Percentiles rank a stretch among this genome's conserved stretches.
Evolutionary conservation across 2,888 invertebrate species (phyloP).

Genomic region (Cartodere bifasciata): DNA sequence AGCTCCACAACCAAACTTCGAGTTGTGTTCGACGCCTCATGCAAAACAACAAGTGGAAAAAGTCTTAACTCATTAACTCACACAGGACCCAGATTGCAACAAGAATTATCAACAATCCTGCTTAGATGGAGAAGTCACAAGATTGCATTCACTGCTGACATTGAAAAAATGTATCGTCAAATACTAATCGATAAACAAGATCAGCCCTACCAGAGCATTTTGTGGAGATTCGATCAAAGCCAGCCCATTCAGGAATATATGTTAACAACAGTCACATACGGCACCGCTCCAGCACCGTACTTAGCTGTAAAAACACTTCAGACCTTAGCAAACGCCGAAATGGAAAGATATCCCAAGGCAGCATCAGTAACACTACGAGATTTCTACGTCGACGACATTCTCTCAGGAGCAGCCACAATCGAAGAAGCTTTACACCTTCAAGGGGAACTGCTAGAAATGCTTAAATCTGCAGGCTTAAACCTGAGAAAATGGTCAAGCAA

Average conservation of each 20-base stretch:
- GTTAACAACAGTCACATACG: conserved; percentile 16
- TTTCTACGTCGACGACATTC: conserved; percentile 18
- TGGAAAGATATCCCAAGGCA: conserved; percentile 11
- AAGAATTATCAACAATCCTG: conserved; percentile 17
- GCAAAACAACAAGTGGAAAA: conserved; percentile 10
- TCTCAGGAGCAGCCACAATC: conserved; percentile 7
- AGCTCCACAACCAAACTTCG: conserved; percentile 11
- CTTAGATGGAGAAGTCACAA: conserved; percentile 17
- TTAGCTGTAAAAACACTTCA: conserved; percentile 12
- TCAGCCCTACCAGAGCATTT: conserved; percentile 15
- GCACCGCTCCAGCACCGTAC: conserved; percentile 13
- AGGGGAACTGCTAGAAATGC: conserved; percentile 4
- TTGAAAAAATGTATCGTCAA: conserved; percentile 20
- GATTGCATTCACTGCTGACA: conserved; percentile 16
- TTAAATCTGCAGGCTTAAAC: conserved; percentile 6
- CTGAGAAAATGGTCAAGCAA: conserved; percentile 11
- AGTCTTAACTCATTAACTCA: conserved; percentile 13
- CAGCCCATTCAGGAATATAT: conserved; percentile 11
- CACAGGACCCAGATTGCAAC: conserved; percentile 14
- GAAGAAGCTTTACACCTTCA: conserved; percentile 8
- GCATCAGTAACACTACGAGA: conserved; percentile 10
- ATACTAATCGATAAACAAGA: conserved; percentile 12
- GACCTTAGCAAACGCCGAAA: conserved; percentile 13
- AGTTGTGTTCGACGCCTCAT: conserved; percentile 16
- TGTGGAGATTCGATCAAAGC: conserved; percentile 12